These are phyloP conservation scores for Congeria kusceri DNA, from an alignment of 2,888 invertebrate species.

Conservation along the genomic window DNA sequence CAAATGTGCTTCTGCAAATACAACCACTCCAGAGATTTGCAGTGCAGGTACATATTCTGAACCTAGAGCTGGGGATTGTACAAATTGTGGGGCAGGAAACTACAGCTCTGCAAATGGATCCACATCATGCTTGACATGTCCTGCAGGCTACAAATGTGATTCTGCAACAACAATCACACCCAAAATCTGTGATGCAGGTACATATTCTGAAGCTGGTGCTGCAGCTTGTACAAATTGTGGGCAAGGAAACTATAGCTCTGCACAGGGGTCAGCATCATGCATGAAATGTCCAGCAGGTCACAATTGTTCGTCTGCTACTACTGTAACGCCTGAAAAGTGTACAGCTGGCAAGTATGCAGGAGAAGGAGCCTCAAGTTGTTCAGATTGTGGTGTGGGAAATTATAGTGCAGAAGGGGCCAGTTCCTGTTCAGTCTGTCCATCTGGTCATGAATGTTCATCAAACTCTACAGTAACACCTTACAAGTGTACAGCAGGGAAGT, in stretches of 20 bases:
- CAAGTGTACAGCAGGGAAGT: background rate
- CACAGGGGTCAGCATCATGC: constrained; percentile 54
- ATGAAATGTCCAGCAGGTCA: constrained; percentile 74
- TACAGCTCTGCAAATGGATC: no score
- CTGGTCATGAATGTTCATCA: background rate
- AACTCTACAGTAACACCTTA: background rate
- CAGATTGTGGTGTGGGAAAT: constrained; percentile 57
- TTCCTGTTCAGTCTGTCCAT: background rate
- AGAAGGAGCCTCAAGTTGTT: constrained; percentile 42
- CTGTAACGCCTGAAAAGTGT: constrained; percentile 14
- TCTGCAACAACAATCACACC: no score
- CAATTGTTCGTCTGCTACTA: constrained; percentile 42
- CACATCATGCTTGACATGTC: no score
- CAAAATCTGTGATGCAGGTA: no score
- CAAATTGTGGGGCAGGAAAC: no score
- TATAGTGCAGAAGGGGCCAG: constrained; percentile 25
- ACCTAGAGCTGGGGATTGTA: no score
- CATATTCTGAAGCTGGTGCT: no score
- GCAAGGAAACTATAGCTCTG: background rate
- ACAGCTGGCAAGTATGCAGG: constrained; percentile 57
- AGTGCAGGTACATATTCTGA: no score
- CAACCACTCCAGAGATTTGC: no score
- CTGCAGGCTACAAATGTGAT: no score
- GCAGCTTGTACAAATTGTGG: background rate
- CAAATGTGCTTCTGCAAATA: no score